phyloP scores from a whole-genome alignment of 2,888 invertebrate genomes.

The Amblyteles armatorius region DNA sequence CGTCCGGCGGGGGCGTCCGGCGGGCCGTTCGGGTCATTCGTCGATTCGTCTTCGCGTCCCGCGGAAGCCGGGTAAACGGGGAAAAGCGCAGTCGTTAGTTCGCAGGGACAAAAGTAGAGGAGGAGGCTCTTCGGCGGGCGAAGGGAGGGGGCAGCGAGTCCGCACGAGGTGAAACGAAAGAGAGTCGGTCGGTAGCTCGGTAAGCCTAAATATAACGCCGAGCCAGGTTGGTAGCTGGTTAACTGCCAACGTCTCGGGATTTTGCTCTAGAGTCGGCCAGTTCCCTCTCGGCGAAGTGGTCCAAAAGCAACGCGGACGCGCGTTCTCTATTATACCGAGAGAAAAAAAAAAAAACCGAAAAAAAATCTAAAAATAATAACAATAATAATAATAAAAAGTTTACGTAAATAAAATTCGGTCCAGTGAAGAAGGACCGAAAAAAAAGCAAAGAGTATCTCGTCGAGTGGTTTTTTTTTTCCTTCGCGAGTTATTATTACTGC shows the following conservation, averaged over 20 bases:
- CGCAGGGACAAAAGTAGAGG: constrained; percentile 19
- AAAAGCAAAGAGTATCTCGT: no score
- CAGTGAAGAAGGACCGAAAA: no score
- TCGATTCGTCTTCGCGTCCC: not conserved
- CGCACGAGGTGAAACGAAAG: constrained; percentile 43
- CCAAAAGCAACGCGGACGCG: constrained; percentile 68
- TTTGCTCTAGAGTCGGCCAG: constrained; percentile 66
- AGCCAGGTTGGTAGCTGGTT: constrained; percentile 81
- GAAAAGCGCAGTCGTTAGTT: not conserved
- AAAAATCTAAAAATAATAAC: not conserved
- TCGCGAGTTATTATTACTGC: not conserved
- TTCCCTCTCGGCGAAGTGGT: constrained; percentile 67
- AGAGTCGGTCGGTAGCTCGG: constrained; percentile 70
- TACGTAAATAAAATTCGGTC: not conserved
- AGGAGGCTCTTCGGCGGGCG: not conserved
- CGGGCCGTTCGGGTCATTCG: constrained; percentile 38
- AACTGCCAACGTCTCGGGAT: constrained; percentile 76
- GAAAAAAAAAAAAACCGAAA: constrained; percentile 55
- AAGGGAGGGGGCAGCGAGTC: constrained; percentile 19
- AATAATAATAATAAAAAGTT: not conserved
- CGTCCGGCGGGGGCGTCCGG: constrained; percentile 52
- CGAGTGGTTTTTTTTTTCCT: not conserved
- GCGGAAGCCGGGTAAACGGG: constrained; percentile 35
- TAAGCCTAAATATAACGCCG: constrained; percentile 81
- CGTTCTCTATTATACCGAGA: constrained; percentile 50